Evolutionary conservation across 2,113 vertebrate species (phyloP).

Genomic region (Probosciger aterrimus): DNA sequence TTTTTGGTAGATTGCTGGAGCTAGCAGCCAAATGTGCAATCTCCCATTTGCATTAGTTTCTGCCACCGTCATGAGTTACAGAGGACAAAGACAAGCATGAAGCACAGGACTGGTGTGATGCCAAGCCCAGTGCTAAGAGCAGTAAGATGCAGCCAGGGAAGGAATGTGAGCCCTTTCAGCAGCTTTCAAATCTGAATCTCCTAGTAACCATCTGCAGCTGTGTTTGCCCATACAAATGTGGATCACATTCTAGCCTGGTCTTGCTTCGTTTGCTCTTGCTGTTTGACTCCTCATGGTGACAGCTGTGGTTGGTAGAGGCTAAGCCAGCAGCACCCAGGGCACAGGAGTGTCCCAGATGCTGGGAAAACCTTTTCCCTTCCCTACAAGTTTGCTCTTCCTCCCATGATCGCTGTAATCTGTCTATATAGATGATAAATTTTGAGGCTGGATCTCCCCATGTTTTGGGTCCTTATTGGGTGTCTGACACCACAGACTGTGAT

Average conservation of each 20-base stretch:
- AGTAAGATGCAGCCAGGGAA: not conserved
- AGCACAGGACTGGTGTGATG: not conserved
- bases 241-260: not conserved
- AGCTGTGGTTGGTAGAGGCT: not conserved
- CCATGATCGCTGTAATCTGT: not conserved
- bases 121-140: not conserved
- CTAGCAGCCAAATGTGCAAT: not conserved
- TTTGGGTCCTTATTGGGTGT: not conserved
- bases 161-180: not conserved
- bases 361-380: not conserved
- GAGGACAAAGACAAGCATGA: fast-evolving
- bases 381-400: not conserved
- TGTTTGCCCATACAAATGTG: not conserved
- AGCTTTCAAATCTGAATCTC: not conserved
- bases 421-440: not conserved
- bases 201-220: not conserved
- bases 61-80: not conserved
- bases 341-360: not conserved
- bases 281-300: not conserved
- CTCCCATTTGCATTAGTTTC: not conserved
- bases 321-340: not conserved
- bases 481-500: not conserved
- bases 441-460: not conserved
- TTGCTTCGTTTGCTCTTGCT: not conserved
- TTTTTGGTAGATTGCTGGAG: not conserved